A percentile compares a stretch with the other conserved stretches of the same genome.
These are phyloP conservation scores for Pecten maximus DNA, from an alignment of 2,888 invertebrate species.

Conservation along the genomic window DNA sequence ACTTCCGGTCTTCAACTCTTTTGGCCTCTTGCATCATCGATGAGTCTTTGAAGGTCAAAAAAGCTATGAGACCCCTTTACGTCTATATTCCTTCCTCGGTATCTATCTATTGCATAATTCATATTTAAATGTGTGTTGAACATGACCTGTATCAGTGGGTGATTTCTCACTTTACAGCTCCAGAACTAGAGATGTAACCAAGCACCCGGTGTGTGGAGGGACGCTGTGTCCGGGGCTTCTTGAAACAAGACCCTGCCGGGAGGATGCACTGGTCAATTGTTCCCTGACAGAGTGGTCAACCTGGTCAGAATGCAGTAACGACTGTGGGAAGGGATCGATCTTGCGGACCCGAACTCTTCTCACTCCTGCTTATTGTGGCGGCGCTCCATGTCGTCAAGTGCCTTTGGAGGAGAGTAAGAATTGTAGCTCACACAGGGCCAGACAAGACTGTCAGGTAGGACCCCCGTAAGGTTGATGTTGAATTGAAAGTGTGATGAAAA, in stretches of 20 bases:
- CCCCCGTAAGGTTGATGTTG: too few species aligned
- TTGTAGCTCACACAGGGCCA: constrained; percentile 64
- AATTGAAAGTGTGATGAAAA: too few species aligned
- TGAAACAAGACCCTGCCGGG: constrained; percentile 60
- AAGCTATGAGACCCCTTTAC: too few species aligned
- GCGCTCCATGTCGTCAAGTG: constrained; percentile 56
- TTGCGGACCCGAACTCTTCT: constrained; percentile 58
- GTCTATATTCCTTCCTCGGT: too few species aligned
- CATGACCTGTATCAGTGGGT: too few species aligned
- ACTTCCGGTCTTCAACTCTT: too few species aligned
- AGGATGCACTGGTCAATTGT: constrained; percentile 58
- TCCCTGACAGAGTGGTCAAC: constrained; percentile 63
- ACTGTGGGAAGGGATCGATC: constrained; percentile 63
- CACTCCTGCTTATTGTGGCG: constrained; percentile 68
- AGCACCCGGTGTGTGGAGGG: constrained; percentile 61
- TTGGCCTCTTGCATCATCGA: too few species aligned
- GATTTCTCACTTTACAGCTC: constrained; percentile 45
- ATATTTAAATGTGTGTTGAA: too few species aligned
- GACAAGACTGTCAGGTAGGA: constrained; percentile 63
- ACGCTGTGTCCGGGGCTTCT: constrained; percentile 60
- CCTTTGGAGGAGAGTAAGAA: constrained; percentile 52
- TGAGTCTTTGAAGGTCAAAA: too few species aligned
- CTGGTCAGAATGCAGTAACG: constrained; percentile 67
- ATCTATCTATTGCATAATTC: too few species aligned
- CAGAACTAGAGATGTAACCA: constrained; percentile 56